phyloP scores from a whole-genome alignment of 2,888 invertebrate species.

The Eupithecia subumbrata region DNA sequence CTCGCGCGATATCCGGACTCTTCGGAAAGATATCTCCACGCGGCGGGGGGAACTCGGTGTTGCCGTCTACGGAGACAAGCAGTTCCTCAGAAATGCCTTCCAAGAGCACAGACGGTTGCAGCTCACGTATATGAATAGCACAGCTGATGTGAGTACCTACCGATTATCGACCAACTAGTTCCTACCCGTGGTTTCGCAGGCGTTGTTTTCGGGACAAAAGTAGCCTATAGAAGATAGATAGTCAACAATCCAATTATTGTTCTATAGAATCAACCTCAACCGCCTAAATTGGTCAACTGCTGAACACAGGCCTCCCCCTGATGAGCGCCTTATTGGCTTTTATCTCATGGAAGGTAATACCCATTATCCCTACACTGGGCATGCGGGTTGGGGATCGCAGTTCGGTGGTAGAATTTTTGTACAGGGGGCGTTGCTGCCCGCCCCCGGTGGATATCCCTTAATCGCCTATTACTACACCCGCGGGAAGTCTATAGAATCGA shows the following conservation, averaged over 20 bases:
- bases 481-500: too few relatives aligned
- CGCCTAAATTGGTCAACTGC: too few relatives aligned
- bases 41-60: conserved; percentile 84
- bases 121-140: conserved; percentile 83
- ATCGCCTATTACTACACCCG: too few relatives aligned
- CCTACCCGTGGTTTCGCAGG: background rate
- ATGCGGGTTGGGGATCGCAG: too few relatives aligned
- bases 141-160: conserved; percentile 68
- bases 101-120: conserved; percentile 84
- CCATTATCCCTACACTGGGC: too few relatives aligned
- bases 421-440: too few relatives aligned
- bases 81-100: conserved; percentile 83
- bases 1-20: conserved; percentile 79
- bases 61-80: conserved; percentile 84
- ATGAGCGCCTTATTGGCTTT: too few relatives aligned
- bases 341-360: too few relatives aligned
- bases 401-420: too few relatives aligned
- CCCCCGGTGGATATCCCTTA: too few relatives aligned
- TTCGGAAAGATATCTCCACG: conserved; percentile 82
- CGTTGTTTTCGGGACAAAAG: too few relatives aligned
- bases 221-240: background rate
- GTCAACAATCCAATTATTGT: background rate
- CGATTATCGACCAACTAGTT: background rate
- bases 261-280: background rate
- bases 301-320: too few relatives aligned